Percentiles rank a stretch among this genome's conserved stretches.
Evolutionary conservation across 2,888 invertebrate genomes (phyloP).

Genomic region (Diaphora mendica): DNA sequence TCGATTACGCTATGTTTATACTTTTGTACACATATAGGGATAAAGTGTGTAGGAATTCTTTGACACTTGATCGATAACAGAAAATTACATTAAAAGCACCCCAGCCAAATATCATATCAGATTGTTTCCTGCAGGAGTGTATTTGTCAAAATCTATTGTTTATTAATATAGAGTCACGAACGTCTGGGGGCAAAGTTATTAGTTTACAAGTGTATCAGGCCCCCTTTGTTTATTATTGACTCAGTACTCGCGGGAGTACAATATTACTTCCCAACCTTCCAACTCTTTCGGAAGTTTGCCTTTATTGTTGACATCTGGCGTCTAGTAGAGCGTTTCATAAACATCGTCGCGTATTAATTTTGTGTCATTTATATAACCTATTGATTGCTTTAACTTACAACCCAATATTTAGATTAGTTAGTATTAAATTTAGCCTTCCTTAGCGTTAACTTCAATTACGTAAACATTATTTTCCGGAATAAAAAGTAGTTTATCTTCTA

Average conservation of each 20-base stretch:
- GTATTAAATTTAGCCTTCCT: constrained; percentile 14
- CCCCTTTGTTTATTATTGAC: constrained; percentile 85
- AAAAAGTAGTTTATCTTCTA: neutral
- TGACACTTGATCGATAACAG: constrained; percentile 28
- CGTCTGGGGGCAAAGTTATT: constrained; percentile 76
- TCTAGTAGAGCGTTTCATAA: constrained; percentile 76
- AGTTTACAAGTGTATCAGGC: constrained; percentile 86
- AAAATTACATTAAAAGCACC: constrained; percentile 68
- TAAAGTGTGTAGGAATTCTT: constrained; percentile 14
- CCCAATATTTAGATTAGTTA: constrained; percentile 40
- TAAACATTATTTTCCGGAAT: neutral
- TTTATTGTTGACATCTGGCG: constrained; percentile 83
- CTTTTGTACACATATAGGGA: neutral
- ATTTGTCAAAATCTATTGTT: constrained; percentile 72
- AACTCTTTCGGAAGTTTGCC: constrained; percentile 86
- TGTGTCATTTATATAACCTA: constrained; percentile 55
- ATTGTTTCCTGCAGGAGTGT: constrained; percentile 61
- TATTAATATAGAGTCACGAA: constrained; percentile 73
- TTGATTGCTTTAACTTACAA: constrained; percentile 44
- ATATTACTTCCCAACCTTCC: constrained; percentile 82
- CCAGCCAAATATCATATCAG: constrained; percentile 55
- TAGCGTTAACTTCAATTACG: neutral
- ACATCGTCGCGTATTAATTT: constrained; percentile 68
- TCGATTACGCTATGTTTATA: no score
- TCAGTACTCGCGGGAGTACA: constrained; percentile 66